These are phyloP conservation scores for Rhinophrynus dorsalis DNA, from an alignment of 2,797 vertebrate species.

Conservation along the genomic window DNA sequence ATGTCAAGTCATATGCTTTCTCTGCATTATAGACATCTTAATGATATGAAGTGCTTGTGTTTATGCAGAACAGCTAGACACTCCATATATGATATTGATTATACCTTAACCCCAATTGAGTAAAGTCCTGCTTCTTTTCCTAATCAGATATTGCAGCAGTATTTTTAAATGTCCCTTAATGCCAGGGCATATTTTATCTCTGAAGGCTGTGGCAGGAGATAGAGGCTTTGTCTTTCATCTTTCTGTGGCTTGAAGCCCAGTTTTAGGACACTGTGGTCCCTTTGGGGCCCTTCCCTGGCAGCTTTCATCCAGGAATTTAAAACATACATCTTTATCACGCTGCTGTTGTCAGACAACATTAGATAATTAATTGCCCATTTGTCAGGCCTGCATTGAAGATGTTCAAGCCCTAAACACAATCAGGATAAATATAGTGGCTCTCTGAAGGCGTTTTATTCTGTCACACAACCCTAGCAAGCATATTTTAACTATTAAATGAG, in stretches of 20 bases:
- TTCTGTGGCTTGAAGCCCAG: constrained; percentile 81
- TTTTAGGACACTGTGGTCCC: constrained; percentile 77
- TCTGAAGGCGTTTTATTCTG: constrained; percentile 85
- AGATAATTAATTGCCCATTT: constrained; percentile 99
- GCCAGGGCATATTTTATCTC: constrained; percentile 81
- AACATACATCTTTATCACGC: constrained; percentile 99
- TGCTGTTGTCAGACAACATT: constrained; percentile 99
- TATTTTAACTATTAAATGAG: constrained; percentile 90
- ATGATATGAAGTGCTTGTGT: constrained; percentile 85
- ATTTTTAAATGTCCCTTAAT: constrained; percentile 69
- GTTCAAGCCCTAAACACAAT: constrained; percentile 93
- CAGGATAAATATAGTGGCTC: constrained; percentile 91
- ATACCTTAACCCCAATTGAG: constrained; percentile 89
- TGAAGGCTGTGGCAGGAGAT: constrained; percentile 71
- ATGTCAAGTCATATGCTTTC: constrained; percentile 77
- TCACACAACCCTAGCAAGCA: constrained; percentile 76
- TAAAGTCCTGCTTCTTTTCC: constrained; percentile 77
- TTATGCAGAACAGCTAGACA: constrained; percentile 79
- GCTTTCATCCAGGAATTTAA: constrained; percentile 76
- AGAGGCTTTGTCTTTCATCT: constrained; percentile 79
- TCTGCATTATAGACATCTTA: constrained; percentile 79
- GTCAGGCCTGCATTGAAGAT: constrained; percentile 96
- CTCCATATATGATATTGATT: constrained; percentile 92
- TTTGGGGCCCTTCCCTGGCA: constrained; percentile 73
- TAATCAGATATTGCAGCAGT: constrained; percentile 82